Base-by-base conservation (phyloP, 2,113 vertebrate species). In the Psilopsiagon aymara region DNA sequence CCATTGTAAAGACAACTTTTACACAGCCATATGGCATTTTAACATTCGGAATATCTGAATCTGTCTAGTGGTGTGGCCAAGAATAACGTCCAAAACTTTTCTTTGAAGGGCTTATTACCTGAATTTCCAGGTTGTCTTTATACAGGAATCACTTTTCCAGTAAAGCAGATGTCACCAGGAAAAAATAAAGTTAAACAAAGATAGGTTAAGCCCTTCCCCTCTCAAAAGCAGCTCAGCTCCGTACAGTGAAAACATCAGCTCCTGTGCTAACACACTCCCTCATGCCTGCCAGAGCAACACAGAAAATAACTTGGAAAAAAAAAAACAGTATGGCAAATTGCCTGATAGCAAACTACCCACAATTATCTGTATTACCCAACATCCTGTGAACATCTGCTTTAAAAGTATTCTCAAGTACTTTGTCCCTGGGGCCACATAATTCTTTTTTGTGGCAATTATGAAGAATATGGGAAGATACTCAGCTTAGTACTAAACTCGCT, bases 361-460 rank as follows among this genome's bases (percentile, higher is more conserved):
- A 82, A 43, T 86, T 67, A 81, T 31, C 88, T 88, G 83, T 13
- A 18, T 91, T 89, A 85, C 74, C 91, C 94, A 96, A 91, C 78
- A 85, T 29, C 93, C 74, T 92, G 87, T 16, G 35, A 95, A 77
- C 69, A 64, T 70, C 80, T 95, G 80, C 88, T 82, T 23, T 35
- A 44, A 81, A 88, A 92, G 52, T 39, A 52, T 9, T 85, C 77
- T 79, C 67, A 66, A 92, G 53, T 28, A 62, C 68, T 92, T 57
- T 53, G 75, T 75, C 93, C 93, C 96, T 13, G 55, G 46, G 93
- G 96, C 91, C 82, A 95, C 17, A 2, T 17, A 91, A 90, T 94
- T 91, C 73, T 60, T 73, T 64, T 77, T 76, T 7, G 15, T 51
- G 82, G 74, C 82, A 85, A 19, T 53, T 69, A 89, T 18, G 41